A percentile compares a stretch with the other conserved stretches of the same genome.
Conservation (phyloP, 2,797 vertebrate species). For the Crocidura indochinensis region DNA sequence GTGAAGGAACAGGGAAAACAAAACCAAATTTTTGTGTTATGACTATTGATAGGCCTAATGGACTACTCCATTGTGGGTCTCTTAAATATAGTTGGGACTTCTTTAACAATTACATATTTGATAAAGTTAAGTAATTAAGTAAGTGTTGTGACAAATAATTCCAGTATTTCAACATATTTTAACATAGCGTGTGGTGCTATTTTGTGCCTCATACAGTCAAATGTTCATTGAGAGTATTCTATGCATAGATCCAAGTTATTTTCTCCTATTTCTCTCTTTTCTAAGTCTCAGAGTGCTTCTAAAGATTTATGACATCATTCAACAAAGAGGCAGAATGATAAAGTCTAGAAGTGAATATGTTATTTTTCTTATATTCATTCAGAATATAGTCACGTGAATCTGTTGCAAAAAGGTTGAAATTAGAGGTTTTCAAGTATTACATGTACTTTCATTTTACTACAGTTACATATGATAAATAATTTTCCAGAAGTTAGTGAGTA, state of each 20-base stretch:
- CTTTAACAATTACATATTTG: background rate
- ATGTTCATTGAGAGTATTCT: background rate
- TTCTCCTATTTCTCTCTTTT: background rate
- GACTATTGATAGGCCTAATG: no score
- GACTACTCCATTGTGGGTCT: no score
- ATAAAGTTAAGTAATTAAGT: slow-evolving; percentile 7
- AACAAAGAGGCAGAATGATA: background rate
- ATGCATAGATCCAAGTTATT: background rate
- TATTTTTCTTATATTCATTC: background rate
- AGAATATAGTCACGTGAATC: background rate
- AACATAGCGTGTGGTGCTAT: background rate
- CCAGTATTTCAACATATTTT: background rate
- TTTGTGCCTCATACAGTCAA: background rate
- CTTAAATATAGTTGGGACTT: background rate
- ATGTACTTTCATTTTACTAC: background rate
- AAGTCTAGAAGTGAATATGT: background rate
- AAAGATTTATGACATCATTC: no score
- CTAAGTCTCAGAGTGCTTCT: background rate
- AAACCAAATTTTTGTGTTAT: no score
- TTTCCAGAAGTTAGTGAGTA: slow-evolving; percentile 24
- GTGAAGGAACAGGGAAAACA: no score
- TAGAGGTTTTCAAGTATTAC: background rate
- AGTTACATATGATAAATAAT: background rate
- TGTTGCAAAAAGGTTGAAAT: slow-evolving; percentile 12
- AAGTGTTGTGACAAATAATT: slow-evolving; percentile 7